phyloP scores from a whole-genome alignment of 2,888 invertebrate genomes.

The Protonemura montana region DNA sequence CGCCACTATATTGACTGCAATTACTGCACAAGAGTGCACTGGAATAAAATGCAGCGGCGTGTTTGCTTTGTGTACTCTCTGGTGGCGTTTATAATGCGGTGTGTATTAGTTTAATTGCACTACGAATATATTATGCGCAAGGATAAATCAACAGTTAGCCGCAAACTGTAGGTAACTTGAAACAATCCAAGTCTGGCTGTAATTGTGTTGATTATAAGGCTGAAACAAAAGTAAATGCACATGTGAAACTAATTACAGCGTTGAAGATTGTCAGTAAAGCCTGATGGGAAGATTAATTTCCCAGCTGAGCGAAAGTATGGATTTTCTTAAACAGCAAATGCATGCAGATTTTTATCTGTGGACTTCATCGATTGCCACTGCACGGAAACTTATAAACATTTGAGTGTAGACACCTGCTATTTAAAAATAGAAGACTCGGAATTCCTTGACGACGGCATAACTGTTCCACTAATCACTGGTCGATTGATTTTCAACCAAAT shows the following conservation, averaged over 20 bases:
- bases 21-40: not conserved
- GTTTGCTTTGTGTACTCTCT: not conserved
- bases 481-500: not conserved
- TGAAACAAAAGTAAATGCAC: not conserved
- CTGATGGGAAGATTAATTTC: not conserved
- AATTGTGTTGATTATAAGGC: not conserved
- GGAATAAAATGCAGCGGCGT: not conserved
- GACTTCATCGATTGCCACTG: not conserved
- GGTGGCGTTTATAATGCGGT: not conserved
- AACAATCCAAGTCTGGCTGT: not conserved
- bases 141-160: slow-evolving; percentile 18
- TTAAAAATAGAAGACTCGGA: not conserved
- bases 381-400: not conserved
- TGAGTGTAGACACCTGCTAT: not conserved
- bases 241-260: not conserved
- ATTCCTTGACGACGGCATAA: not conserved
- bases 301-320: not conserved
- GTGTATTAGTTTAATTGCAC: slow-evolving; percentile 7
- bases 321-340: not conserved
- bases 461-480: not conserved
- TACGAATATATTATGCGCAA: slow-evolving; percentile 15
- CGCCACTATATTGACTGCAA: not conserved
- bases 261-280: not conserved
- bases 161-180: slow-evolving; percentile 10
- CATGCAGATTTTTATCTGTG: not conserved